Conservation (phyloP, 2,113 vertebrate genomes). For the Psophia crepitans region DNA sequence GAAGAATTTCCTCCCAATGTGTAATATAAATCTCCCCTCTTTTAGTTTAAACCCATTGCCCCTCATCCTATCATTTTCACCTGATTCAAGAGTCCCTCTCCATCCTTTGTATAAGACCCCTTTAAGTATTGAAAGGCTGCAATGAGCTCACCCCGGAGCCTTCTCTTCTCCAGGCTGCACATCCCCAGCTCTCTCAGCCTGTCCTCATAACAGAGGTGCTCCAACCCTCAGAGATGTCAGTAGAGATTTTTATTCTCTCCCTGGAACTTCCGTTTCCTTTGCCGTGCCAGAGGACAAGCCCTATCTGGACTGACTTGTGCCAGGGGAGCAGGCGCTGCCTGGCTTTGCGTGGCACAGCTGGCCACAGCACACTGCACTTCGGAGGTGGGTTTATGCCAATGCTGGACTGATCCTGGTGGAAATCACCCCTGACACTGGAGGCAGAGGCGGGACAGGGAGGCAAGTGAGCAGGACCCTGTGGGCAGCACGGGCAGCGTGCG, state of each 20-base stretch:
- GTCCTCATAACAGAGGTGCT: too few species aligned
- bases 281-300: not conserved
- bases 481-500: not conserved
- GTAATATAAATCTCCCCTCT: too few species aligned
- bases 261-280: not conserved
- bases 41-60: too few species aligned
- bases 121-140: too few species aligned
- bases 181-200: too few species aligned
- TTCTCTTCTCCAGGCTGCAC: too few species aligned
- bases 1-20: too few species aligned
- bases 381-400: not conserved
- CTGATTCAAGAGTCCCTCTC: too few species aligned
- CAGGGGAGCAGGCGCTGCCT: not conserved
- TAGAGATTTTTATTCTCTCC: not conserved
- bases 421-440: not conserved
- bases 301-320: not conserved
- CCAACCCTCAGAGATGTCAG: too few species aligned
- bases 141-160: too few species aligned
- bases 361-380: not conserved
- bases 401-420: not conserved
- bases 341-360: not conserved
- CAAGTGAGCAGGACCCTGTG: not conserved
- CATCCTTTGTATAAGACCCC: too few species aligned
- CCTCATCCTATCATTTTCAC: too few species aligned
- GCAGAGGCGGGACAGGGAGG: not conserved